Evolutionary conservation across 2,888 invertebrate genomes (phyloP).

Genomic region (Sceliomorpha sp.): DNA sequence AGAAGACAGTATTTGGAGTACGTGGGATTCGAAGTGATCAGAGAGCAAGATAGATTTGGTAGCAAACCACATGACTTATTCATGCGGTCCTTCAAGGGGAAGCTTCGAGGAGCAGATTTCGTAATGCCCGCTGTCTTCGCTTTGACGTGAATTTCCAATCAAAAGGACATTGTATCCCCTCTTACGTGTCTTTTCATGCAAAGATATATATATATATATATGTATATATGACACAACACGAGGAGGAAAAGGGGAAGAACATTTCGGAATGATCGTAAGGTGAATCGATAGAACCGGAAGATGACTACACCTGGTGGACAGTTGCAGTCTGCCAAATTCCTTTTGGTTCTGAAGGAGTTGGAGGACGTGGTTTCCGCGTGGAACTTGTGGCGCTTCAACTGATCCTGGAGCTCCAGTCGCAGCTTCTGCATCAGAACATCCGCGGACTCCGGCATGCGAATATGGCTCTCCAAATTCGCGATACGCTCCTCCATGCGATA

Average conservation of each 20-base stretch:
- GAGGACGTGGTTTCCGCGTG: constrained; percentile 54
- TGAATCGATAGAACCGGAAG: no score
- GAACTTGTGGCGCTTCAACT: constrained; percentile 53
- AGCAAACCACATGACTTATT: constrained; percentile 33
- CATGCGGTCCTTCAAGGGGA: constrained; percentile 21
- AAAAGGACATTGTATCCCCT: constrained; percentile 32
- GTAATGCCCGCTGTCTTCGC: not conserved
- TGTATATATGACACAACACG: no score
- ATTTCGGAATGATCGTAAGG: no score
- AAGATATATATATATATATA: no score
- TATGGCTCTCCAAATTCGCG: constrained; percentile 67
- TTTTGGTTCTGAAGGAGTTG: constrained; percentile 69
- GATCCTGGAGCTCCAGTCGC: constrained; percentile 62
- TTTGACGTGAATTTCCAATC: constrained; percentile 33
- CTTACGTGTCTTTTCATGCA: not conserved
- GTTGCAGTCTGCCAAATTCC: constrained; percentile 74
- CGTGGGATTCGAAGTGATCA: constrained; percentile 13
- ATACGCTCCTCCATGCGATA: constrained; percentile 71
- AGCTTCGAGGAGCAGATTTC: constrained; percentile 14
- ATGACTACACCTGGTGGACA: constrained; percentile 77
- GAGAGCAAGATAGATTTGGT: constrained; percentile 17
- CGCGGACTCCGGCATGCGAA: constrained; percentile 52
- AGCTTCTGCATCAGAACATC: constrained; percentile 64
- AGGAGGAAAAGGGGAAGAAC: no score
- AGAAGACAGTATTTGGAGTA: constrained; percentile 31